Conservation (phyloP, 2,797 vertebrate genomes). For the Catharus ustulatus region DNA sequence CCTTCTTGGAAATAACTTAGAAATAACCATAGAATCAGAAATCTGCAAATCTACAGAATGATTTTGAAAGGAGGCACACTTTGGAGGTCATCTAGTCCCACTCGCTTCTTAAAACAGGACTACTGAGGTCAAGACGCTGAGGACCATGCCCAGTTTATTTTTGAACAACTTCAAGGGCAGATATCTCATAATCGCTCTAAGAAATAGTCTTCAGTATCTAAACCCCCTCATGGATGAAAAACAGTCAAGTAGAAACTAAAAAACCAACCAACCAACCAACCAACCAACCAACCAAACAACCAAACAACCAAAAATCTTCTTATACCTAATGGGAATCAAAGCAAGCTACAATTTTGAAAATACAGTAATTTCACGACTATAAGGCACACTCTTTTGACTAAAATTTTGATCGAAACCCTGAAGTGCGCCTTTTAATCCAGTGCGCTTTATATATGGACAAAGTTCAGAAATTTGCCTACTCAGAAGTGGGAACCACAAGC, state of each 20-base stretch:
- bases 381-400: too few relatives aligned
- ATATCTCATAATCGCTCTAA: background rate
- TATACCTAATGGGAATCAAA: background rate
- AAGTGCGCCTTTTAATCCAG: too few relatives aligned
- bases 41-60: background rate
- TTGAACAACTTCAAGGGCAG: background rate
- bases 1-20: background rate
- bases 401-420: too few relatives aligned
- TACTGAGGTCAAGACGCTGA: background rate
- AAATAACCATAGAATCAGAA: background rate
- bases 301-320: background rate
- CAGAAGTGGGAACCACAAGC: too few relatives aligned
- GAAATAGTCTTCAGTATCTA: background rate
- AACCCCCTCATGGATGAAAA: background rate
- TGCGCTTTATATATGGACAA: too few relatives aligned
- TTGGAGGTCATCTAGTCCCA: background rate
- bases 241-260: rapidly evolving
- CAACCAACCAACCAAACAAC: background rate
- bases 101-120: background rate
- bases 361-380: too few relatives aligned
- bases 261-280: background rate
- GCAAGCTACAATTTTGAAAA: background rate
- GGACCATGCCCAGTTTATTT: background rate
- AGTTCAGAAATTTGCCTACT: too few relatives aligned
- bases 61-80: background rate